Percentiles rank a stretch among this genome's conserved stretches.
Conservation (phyloP, 2,888 invertebrate species). For the Aleiodes alternator region DNA sequence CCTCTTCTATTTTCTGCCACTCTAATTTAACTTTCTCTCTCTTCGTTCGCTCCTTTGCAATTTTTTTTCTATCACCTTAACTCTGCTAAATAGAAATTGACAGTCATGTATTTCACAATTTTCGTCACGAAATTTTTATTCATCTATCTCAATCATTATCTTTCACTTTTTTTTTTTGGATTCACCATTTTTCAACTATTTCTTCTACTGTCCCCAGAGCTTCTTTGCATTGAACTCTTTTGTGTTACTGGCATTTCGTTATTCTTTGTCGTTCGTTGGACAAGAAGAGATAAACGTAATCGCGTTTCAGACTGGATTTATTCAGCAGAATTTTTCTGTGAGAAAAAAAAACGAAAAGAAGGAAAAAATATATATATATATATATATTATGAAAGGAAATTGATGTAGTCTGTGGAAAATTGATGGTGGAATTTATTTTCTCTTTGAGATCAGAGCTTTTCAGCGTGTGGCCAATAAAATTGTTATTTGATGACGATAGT, state of each 20-base stretch:
- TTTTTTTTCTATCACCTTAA: slow-evolving; percentile 18
- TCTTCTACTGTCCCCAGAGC: neutral
- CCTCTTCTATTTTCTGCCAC: slow-evolving; percentile 7
- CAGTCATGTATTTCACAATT: slow-evolving; percentile 14
- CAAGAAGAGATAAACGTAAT: slow-evolving; percentile 36
- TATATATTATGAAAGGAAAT: too few species aligned
- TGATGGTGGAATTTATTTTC: slow-evolving; percentile 26
- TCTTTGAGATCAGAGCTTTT: slow-evolving; percentile 23
- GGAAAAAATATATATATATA: neutral
- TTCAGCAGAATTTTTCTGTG: slow-evolving; percentile 11
- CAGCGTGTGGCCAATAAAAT: slow-evolving; percentile 1
- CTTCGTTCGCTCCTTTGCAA: neutral
- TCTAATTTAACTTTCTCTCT: slow-evolving; percentile 17
- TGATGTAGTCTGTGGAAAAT: slow-evolving; percentile 1
- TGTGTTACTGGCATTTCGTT: slow-evolving; percentile 28
- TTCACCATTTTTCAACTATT: neutral
- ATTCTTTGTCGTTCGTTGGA: slow-evolving; percentile 31
- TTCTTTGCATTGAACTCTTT: slow-evolving; percentile 34
- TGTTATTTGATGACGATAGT: neutral
- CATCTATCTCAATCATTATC: neutral
- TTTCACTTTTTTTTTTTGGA: neutral
- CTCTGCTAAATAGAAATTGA: slow-evolving; percentile 18
- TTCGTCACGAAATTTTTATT: slow-evolving; percentile 29
- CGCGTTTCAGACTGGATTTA: slow-evolving; percentile 42
- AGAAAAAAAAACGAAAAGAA: neutral